Percentiles rank a stretch among this genome's conserved stretches.
Conservation (phyloP, 2,888 invertebrate species). For the Polietes domitor region DNA sequence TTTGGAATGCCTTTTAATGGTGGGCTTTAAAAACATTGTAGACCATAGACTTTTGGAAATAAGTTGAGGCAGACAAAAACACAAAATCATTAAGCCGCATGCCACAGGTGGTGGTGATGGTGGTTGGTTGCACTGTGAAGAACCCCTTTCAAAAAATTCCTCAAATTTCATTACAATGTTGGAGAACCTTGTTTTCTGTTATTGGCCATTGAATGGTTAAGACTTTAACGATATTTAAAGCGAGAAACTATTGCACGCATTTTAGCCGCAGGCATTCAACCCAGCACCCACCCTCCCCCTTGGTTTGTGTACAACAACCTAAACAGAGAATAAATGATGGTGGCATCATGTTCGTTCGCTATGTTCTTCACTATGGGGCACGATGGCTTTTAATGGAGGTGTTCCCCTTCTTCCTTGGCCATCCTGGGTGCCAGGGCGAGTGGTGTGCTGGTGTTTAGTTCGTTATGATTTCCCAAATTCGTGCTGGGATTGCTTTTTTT, state of each 20-base stretch:
- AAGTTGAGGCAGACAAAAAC: constrained; percentile 1
- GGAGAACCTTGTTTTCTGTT: background rate
- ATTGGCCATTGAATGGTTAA: background rate
- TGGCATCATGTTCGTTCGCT: background rate
- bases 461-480: constrained; percentile 25
- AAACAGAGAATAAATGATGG: too few species aligned
- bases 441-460: too few species aligned
- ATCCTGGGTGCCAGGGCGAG: too few species aligned
- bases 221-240: background rate
- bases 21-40: too few species aligned
- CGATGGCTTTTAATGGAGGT: too few species aligned
- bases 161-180: too few species aligned
- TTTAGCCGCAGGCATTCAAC: background rate
- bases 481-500: background rate
- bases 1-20: too few species aligned
- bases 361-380: background rate
- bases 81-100: background rate
- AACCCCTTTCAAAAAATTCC: too few species aligned
- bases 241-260: background rate
- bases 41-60: background rate
- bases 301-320: too few species aligned
- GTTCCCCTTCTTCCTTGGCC: too few species aligned
- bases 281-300: background rate
- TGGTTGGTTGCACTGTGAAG: too few species aligned
- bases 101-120: background rate